phyloP scores from a whole-genome alignment of 1,140 invertebrate species.

The Drosophila tristis region DNA sequence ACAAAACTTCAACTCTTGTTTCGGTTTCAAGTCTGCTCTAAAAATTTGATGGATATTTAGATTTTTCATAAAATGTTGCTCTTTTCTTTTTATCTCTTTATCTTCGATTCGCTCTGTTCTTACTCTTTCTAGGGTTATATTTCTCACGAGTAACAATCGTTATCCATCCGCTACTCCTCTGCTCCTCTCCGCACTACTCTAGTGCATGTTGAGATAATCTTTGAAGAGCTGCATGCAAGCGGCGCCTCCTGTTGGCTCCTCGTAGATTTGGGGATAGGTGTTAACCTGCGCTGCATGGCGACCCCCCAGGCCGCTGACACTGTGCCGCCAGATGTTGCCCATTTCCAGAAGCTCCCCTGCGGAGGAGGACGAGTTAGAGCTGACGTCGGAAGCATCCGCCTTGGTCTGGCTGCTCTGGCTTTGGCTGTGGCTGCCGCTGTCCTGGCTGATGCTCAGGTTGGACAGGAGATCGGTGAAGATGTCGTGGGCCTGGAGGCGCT shows the following conservation, averaged over 20 bases:
- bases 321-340: conserved; percentile 62
- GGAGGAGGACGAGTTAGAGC: conserved; percentile 72
- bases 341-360: conserved; percentile 60
- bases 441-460: conserved; percentile 65
- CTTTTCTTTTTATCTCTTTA: too few relatives aligned
- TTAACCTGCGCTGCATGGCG: conserved; percentile 32
- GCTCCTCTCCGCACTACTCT: conserved; percentile 69
- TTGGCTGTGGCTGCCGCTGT: conserved; percentile 19
- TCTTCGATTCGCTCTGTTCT: conserved; percentile 25
- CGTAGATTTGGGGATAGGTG: conserved; percentile 38
- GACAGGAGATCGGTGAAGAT: conserved; percentile 80
- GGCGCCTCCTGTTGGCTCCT: conserved; percentile 75
- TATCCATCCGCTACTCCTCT: conserved; percentile 1
- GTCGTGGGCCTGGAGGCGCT: conserved; percentile 45
- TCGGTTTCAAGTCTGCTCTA: not conserved
- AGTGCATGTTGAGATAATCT: conserved; percentile 87
- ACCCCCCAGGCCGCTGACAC: conserved; percentile 7
- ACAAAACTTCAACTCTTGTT: too few relatives aligned
- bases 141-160: conserved; percentile 64
- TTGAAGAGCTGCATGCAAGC: conserved; percentile 86
- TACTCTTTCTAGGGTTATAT: conserved; percentile 33
- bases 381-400: conserved; percentile 61
- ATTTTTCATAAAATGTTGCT: not conserved
- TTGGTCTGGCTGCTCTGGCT: conserved; percentile 32
- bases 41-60: conserved; percentile 5